Base-by-base conservation (phyloP, 1,140 invertebrate genomes). In the Melanaphis sacchari region DNA sequence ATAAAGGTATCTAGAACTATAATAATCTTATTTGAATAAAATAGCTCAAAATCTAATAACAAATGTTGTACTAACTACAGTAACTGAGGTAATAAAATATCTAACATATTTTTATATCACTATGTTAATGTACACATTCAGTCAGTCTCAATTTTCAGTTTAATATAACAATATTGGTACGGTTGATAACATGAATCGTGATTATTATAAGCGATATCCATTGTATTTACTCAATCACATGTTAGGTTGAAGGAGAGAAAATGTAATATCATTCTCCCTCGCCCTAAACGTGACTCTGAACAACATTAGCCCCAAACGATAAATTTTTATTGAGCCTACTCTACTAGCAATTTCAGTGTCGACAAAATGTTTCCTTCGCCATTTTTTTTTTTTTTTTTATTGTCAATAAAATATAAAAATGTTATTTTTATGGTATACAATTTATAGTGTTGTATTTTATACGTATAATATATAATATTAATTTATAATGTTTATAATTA, bases 291-390 rank as follows among this genome's bases (percentile, higher is more conserved):
- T n/a, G 59, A 76, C 15, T 76, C 31, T n/a, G 31, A n/a, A n/a
- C 59, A 76, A n/a, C 59, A 76, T n/a, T 76, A n/a, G 59, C 59
- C 59, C n/a, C 59, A 76, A n/a, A 76, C 59, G 59, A 76, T 76
- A 76, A 76, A 76, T 76, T n/a, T 76, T 76, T 76, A 76, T 76
- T 76, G 31, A 76, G 59, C 59, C 59, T 76, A 66, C 31, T n/a
- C 31, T 66, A 76, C 59, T 76, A 76, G 59, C 59, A n/a, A 76
- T 76, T 76, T 76, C n/a, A 76, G 59, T 76, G 59, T n/a, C 59
- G 31, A 76, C 59, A 76, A n/a, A 76, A 76, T n/a, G 59, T 76
- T 66, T 76, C 59, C 59, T 76, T 76, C 59, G 31, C 59, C n/a
- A 76, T 76, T 52, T 52, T 21, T 52, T 46, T 46, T 52, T 52